Evolutionary conservation across 1,140 invertebrate species (phyloP), one percentile per base, ranked within the genome.

Genomic region (Drosophila serrata): DNA sequence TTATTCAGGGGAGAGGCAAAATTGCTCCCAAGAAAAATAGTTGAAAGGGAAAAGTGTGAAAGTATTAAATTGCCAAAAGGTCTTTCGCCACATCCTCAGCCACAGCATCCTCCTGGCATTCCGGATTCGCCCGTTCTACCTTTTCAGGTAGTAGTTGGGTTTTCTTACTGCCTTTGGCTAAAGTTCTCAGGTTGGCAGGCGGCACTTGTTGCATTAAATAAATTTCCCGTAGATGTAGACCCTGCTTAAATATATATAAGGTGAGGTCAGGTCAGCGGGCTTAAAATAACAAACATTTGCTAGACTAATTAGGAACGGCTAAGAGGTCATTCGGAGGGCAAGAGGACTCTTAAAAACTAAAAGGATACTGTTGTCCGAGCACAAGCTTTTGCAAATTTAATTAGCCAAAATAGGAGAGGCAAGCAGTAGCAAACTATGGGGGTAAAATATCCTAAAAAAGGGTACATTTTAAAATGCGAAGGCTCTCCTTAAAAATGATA

Each of bases 331-430:
- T 67, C 29, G 48, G 60, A 35, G 46, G 6, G 24, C n/a, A 51
- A 15, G 48, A 70, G 42, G 42, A 29, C 33, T 37, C 35, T 76
- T 37, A 40, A 40, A 62, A 79, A 79, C 80, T 82, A 79, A 69
- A 75, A 59, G 69, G 59, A 75, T 74, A 37, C 81, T 64, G 51
- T 64, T 79, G 64, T 48, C 49, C 61, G 37, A 43, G 42, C 63
- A 53, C 57, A 58, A 76, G 60, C 69, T 62, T 59, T 75, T 75
- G 65, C 60, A 72, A 70, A 69, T 82, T 80, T 84, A 82, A 82
- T 84, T 84, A 82, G 57, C 37, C 60, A 48, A 58, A 40, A 42
- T 35, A 49, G 13, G 19, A 15, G 24, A 31, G n/a, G 48, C 27
- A n/a, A 31, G n/a, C 11, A 31, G 48, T 27, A 49, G 27, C 17